Evolutionary conservation across 2,113 vertebrate species (phyloP).

Genomic region (Spermophilus dauricus): DNA sequence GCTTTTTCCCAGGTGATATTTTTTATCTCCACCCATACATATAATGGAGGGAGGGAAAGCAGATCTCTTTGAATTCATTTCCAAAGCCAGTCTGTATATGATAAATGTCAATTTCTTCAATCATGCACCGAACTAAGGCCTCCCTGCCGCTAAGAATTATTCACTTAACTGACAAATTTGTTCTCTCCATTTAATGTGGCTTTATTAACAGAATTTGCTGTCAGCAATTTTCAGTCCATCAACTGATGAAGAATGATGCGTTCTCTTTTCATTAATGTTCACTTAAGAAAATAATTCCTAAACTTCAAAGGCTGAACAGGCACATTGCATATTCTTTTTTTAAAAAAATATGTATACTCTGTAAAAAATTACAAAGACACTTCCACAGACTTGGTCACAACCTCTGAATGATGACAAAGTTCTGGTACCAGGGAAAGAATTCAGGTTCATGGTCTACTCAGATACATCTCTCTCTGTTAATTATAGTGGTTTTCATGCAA

Average conservation of each 20-base stretch:
- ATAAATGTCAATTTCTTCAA: constrained; percentile 69
- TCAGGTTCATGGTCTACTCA: background rate
- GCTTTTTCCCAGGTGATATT: constrained; percentile 50
- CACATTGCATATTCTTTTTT: constrained; percentile 46
- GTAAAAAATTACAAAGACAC: constrained; percentile 62
- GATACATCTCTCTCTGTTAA: background rate
- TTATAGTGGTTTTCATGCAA: background rate
- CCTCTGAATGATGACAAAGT: background rate
- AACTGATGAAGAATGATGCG: constrained; percentile 73
- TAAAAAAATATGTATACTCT: background rate
- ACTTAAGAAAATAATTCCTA: constrained; percentile 71
- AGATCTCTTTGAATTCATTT: constrained; percentile 66
- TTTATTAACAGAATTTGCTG: constrained; percentile 70
- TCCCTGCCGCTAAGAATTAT: constrained; percentile 66
- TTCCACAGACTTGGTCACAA: constrained; percentile 49
- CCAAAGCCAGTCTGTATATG: constrained; percentile 51
- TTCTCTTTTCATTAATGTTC: constrained; percentile 76
- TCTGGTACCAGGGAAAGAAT: background rate
- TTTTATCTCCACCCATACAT: constrained; percentile 47
- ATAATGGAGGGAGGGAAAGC: background rate
- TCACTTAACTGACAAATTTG: constrained; percentile 80
- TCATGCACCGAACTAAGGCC: constrained; percentile 66
- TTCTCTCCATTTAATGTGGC: constrained; percentile 73
- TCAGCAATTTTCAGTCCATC: constrained; percentile 79
- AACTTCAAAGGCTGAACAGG: constrained; percentile 74